phyloP scores from a whole-genome alignment of 2,113 vertebrate species.

The Brachypodius melanocephalos region DNA sequence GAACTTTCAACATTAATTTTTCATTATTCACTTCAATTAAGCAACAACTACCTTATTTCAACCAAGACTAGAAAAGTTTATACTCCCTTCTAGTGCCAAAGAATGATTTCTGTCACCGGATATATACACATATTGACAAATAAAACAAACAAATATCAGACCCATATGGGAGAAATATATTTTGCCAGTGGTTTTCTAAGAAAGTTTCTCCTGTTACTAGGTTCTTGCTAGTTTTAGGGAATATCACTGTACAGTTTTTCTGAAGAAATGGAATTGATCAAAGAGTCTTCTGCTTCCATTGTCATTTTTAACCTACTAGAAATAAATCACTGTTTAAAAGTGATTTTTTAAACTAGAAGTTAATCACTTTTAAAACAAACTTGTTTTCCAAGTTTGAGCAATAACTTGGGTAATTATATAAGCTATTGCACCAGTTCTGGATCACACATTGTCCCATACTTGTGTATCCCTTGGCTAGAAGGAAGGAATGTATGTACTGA shows the following conservation, averaged over 20 bases:
- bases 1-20: background rate
- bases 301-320: background rate
- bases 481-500: background rate
- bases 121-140: background rate
- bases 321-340: no score
- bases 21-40: background rate
- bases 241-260: background rate
- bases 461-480: background rate
- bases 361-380: no score
- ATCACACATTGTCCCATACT: background rate
- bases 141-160: background rate
- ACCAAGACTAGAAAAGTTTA: background rate
- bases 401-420: background rate
- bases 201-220: background rate
- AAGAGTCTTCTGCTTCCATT: background rate
- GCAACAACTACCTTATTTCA: background rate
- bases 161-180: background rate
- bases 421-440: background rate
- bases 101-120: background rate
- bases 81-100: background rate
- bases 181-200: background rate
- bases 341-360: no score
- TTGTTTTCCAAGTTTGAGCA: background rate
- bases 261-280: background rate
- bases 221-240: background rate